Conservation (phyloP, 2,888 invertebrate genomes). For the Ochropleura plecta region DNA sequence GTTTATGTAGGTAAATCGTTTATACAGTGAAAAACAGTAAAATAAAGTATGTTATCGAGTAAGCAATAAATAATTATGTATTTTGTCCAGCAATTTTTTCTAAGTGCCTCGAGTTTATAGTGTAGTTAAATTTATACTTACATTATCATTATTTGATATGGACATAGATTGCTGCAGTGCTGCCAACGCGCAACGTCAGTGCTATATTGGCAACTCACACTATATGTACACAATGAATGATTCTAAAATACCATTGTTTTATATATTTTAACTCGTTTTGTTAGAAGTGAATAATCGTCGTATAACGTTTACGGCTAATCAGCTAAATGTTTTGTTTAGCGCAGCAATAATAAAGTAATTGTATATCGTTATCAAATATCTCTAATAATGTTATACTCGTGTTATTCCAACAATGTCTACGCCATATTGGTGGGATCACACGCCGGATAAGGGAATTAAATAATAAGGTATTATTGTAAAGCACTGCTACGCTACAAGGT, state of each 20-base stretch:
- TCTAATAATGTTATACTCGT: conserved; percentile 21
- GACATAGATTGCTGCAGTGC: neutral
- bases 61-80: neutral
- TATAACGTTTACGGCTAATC: conserved; percentile 4
- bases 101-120: conserved; percentile 30
- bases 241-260: conserved; percentile 22
- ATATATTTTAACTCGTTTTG: conserved; percentile 4
- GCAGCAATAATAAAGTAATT: conserved; percentile 45
- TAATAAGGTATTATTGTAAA: conserved; percentile 14
- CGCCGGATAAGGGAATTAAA: conserved; percentile 9
- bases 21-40: neutral
- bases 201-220: neutral
- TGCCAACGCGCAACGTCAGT: no score
- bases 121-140: conserved; percentile 16
- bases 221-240: conserved; percentile 17
- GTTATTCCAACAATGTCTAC: conserved; percentile 61
- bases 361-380: conserved; percentile 37
- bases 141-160: conserved; percentile 11
- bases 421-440: conserved; percentile 63
- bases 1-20: neutral
- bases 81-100: conserved; percentile 5
- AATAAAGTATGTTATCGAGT: conserved; percentile 1
- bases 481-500: neutral
- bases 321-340: conserved; percentile 21
- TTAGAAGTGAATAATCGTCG: conserved; percentile 26